A percentile compares a stretch with the other conserved stretches of the same genome.
phyloP scores from a whole-genome alignment of 2,888 invertebrate genomes.

The Diarsia mendica region DNA sequence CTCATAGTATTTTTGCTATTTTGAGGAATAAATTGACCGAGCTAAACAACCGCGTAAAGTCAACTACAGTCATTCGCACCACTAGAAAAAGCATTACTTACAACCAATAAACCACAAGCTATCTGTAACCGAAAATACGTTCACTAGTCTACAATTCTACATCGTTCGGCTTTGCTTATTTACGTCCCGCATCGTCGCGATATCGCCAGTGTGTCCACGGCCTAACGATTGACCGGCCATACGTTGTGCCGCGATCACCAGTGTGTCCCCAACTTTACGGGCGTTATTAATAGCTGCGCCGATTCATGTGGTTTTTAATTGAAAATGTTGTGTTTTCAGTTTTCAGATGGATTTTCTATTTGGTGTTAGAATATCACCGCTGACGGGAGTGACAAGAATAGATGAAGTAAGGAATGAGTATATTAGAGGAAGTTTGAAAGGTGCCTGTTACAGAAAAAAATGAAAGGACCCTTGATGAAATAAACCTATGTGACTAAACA shows the following conservation, averaged over 20 bases:
- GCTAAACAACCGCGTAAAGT: too few relatives aligned
- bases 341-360: slow-evolving; percentile 25
- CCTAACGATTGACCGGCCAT: slow-evolving; percentile 54
- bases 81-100: slow-evolving; percentile 14
- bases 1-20: neutral
- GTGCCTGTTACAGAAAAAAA: too few relatives aligned
- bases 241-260: slow-evolving; percentile 41
- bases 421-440: too few relatives aligned
- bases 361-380: neutral
- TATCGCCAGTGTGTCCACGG: slow-evolving; percentile 50
- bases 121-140: slow-evolving; percentile 32
- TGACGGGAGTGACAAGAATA: too few relatives aligned
- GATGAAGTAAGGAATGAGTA: too few relatives aligned
- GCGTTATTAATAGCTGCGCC: slow-evolving; percentile 53
- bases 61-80: neutral
- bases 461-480: too few relatives aligned
- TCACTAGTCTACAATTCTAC: slow-evolving; percentile 16
- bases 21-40: neutral
- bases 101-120: slow-evolving; percentile 36
- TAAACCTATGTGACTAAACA: too few relatives aligned
- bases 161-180: slow-evolving; percentile 42
- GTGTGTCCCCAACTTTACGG: slow-evolving; percentile 59
- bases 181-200: slow-evolving; percentile 46
- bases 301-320: slow-evolving; percentile 56
- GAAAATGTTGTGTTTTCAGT: slow-evolving; percentile 46